A percentile compares a stretch with the other conserved stretches of the same genome.
Conservation (phyloP, 2,797 vertebrate species). For the Euphonia xanthogaster region DNA sequence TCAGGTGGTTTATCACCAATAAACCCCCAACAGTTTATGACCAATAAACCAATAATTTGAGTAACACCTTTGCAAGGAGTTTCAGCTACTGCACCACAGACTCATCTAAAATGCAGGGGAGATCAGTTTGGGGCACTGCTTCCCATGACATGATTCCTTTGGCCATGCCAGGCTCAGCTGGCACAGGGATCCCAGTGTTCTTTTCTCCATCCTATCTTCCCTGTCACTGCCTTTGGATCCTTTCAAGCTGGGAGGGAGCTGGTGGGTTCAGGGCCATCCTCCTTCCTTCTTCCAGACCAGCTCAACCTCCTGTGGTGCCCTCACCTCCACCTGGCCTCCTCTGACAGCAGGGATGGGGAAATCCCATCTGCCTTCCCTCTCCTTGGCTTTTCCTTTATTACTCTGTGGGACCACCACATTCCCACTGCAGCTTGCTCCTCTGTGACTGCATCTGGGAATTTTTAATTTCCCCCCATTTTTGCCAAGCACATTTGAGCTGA, state of each 20-base stretch:
- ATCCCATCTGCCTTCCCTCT: neutral
- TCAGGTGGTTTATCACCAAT: neutral
- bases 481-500: neutral
- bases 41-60: neutral
- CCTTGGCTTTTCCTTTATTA: neutral
- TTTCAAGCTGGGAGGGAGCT: neutral
- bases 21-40: neutral
- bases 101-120: neutral
- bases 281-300: neutral
- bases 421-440: neutral
- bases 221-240: accelerated
- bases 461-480: neutral
- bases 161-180: accelerated
- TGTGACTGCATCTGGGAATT: neutral
- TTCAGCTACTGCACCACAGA: neutral
- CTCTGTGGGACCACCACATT: accelerated
- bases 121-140: neutral
- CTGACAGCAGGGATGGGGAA: neutral
- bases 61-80: accelerated
- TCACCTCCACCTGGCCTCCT: neutral
- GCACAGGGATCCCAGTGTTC: accelerated
- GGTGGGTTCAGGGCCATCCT: neutral
- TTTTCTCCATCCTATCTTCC: accelerated
- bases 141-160: accelerated
- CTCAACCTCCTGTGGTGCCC: neutral